Base-by-base conservation (phyloP, 1,140 invertebrate genomes). In the Lucilia cuprina region DNA sequence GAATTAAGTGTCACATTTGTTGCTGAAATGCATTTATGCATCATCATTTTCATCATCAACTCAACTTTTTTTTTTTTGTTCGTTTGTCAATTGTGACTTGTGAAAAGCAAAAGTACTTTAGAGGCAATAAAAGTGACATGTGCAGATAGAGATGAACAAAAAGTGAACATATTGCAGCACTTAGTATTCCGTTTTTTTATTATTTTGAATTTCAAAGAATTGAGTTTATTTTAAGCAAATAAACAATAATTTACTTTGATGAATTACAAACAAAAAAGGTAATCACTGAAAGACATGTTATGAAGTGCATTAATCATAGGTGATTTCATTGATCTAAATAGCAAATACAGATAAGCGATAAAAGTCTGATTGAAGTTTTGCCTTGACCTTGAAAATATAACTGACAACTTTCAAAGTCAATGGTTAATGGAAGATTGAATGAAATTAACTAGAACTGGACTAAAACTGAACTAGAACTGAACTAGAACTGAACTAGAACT, bases 71-170 rank as follows among this genome's bases (percentile, higher is more conserved):
- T n/a, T 60, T 17, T 60, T 60, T 17, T 60, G 1, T 60, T 60
- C 14, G 1, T 17, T 17, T 17, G 2, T n/a, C 7, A n/a, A n/a
- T 60, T 25, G 8, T 70, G n/a, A 21, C n/a, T 70, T 70, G 65
- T 17, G 50, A n/a, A 55, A 55, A 55, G 50, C 65, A 70, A 70
- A 70, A 70, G 65, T 70, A 21, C n/a, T 70, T 70, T 70, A 21
- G 21, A 21, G 19, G 65, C 65, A 70, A 70, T 70, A 70, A 70
- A 70, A 70, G n/a, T 70, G 65, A 70, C 65, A 70, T 70, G 65
- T 70, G 65, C 65, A 70, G 21, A 70, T 21, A 60, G n/a, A 60
- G 55, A 60, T 60, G 55, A 60, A n/a, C 3, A 55, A 55, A 12
- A 70, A 70, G 25, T 17, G n/a, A n/a, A n/a, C 55, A 60, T 60